Evolutionary conservation across 2,888 invertebrate genomes (phyloP).

Genomic region (Acleris literana): DNA sequence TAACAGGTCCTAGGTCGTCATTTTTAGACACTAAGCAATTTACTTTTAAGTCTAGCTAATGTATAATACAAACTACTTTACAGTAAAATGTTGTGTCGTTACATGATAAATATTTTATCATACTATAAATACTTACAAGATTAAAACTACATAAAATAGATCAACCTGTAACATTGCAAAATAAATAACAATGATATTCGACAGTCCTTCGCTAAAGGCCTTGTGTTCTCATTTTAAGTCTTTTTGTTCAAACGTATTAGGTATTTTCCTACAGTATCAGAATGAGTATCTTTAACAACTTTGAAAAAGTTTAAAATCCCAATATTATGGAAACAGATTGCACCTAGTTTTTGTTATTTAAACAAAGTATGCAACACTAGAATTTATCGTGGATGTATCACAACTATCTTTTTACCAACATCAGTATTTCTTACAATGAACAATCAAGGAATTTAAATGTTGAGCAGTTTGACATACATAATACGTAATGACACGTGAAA

Average conservation of each 20-base stretch:
- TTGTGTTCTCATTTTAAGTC: constrained; percentile 33
- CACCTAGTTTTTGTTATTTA: not conserved
- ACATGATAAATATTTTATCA: constrained; percentile 11
- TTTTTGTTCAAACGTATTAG: constrained; percentile 43
- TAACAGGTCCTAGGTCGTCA: not conserved
- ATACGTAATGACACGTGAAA: no score
- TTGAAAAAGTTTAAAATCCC: not conserved
- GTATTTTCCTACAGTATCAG: constrained; percentile 40
- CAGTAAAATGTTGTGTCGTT: constrained; percentile 4
- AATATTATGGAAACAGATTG: not conserved
- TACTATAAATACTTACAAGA: constrained; percentile 18
- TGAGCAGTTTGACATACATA: no score
- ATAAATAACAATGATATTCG: constrained; percentile 56
- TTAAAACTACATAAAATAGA: constrained; percentile 16
- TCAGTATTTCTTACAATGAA: no score
- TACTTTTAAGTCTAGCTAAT: constrained; percentile 27
- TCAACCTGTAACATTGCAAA: constrained; percentile 50
- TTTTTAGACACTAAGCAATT: constrained; percentile 40
- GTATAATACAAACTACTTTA: constrained; percentile 27
- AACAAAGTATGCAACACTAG: not conserved
- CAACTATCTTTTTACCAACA: no score
- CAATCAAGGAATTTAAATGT: no score
- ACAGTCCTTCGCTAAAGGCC: constrained; percentile 53
- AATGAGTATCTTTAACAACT: not conserved
- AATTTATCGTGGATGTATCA: not conserved